A percentile compares a stretch with the other conserved stretches of the same genome.
These are phyloP conservation scores for Cottoperca gobio DNA, from an alignment of 2,797 vertebrate species.

Conservation along the genomic window DNA sequence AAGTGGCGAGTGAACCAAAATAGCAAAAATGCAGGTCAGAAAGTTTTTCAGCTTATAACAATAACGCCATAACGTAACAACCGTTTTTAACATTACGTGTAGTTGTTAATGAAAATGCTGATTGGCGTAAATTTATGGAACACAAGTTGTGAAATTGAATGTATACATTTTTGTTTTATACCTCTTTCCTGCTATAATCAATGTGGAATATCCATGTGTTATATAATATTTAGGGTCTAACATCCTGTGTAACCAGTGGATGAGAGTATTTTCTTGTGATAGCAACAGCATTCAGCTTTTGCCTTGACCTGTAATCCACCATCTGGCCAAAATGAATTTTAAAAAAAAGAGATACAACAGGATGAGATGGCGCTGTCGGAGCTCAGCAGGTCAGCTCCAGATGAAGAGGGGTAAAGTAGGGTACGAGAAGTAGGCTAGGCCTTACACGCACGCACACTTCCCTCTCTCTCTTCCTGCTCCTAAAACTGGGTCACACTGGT, in stretches of 20 bases:
- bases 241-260: neutral
- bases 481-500: constrained; percentile 71
- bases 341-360: constrained; percentile 40
- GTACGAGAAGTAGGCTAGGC: constrained; percentile 85
- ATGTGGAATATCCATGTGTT: neutral
- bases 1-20: neutral
- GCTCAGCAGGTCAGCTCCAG: constrained; percentile 52
- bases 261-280: constrained; percentile 24
- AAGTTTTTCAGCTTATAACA: too few relatives aligned
- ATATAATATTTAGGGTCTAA: neutral
- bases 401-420: constrained; percentile 78
- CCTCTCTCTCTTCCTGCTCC: constrained; percentile 34
- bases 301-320: constrained; percentile 58
- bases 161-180: neutral
- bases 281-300: constrained; percentile 22
- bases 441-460: constrained; percentile 40
- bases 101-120: neutral
- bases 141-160: neutral
- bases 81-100: neutral
- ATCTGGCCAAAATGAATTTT: constrained; percentile 49
- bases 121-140: neutral
- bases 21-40: neutral
- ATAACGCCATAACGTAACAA: rapidly evolving
- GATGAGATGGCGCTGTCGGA: constrained; percentile 40
- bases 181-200: neutral